phyloP scores from a whole-genome alignment of 2,888 invertebrate species.

The Aleiodes leptofemur region DNA sequence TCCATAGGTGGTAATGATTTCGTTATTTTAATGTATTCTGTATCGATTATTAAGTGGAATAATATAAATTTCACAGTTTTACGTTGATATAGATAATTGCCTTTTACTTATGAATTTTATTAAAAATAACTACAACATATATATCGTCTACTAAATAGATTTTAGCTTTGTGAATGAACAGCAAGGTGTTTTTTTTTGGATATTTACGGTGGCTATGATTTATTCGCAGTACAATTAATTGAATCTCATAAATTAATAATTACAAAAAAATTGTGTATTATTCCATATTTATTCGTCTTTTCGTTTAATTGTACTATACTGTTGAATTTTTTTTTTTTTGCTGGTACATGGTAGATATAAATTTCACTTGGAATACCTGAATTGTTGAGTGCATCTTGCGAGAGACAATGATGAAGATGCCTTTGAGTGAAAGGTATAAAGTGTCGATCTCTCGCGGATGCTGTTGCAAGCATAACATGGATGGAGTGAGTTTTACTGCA shows the following conservation, averaged over 20 bases:
- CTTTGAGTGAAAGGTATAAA: conserved; percentile 30
- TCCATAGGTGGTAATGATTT: no score
- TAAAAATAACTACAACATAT: no score
- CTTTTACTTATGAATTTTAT: no score
- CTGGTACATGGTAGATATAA: not conserved
- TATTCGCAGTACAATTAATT: not conserved
- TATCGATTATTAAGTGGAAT: no score
- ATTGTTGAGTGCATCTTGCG: conserved; percentile 3
- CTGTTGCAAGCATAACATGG: conserved; percentile 12
- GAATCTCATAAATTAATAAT: not conserved
- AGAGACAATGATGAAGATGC: conserved; percentile 10
- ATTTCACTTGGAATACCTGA: not conserved
- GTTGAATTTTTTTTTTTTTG: not conserved
- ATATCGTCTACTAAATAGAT: no score
- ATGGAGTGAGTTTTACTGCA: not conserved
- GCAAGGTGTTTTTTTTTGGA: no score
- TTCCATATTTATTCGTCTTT: not conserved
- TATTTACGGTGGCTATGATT: no score
- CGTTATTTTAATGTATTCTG: no score
- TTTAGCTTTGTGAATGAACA: no score
- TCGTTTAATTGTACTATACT: not conserved
- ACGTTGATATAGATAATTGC: no score
- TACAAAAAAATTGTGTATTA: not conserved
- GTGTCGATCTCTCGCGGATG: conserved; percentile 31
- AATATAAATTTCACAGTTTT: no score